phyloP scores from a whole-genome alignment of 2,888 invertebrate species.

The Trichacis sp. region DNA sequence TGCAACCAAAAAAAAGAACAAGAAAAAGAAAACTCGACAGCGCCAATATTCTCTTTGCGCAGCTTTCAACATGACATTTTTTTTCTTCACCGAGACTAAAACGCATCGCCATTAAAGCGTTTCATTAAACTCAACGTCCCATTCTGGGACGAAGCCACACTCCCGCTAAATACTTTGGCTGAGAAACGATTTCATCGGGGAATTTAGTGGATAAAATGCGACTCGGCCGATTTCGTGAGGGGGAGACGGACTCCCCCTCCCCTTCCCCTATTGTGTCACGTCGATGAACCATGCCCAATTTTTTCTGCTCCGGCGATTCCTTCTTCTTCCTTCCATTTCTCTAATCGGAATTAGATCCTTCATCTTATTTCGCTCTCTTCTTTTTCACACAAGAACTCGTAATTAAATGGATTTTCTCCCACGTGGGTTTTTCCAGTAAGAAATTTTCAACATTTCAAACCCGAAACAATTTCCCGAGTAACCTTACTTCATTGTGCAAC shows the following conservation, averaged over 20 bases:
- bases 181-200: constrained; percentile 53
- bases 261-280: constrained; percentile 9
- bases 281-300: constrained; percentile 8
- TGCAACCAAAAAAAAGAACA: too few species aligned
- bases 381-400: constrained; percentile 32
- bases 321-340: constrained; percentile 27
- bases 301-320: constrained; percentile 20
- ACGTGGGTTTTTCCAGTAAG: too few species aligned
- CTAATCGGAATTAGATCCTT: constrained; percentile 32
- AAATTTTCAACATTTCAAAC: constrained; percentile 25
- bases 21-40: too few species aligned
- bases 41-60: too few species aligned
- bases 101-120: constrained; percentile 20
- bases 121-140: constrained; percentile 27
- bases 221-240: constrained; percentile 46
- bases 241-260: constrained; percentile 14
- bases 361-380: constrained; percentile 32
- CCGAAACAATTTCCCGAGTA: too few species aligned
- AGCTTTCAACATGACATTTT: too few species aligned
- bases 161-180: constrained; percentile 48
- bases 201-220: constrained; percentile 52
- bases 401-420: constrained; percentile 30
- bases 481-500: constrained; percentile 20
- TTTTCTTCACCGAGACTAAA: not conserved
- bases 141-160: constrained; percentile 21